Percentiles rank a stretch among this genome's conserved stretches.
Conservation (phyloP, 92 coral and sea anemone species). For the Epizoanthus rinbou region DNA sequence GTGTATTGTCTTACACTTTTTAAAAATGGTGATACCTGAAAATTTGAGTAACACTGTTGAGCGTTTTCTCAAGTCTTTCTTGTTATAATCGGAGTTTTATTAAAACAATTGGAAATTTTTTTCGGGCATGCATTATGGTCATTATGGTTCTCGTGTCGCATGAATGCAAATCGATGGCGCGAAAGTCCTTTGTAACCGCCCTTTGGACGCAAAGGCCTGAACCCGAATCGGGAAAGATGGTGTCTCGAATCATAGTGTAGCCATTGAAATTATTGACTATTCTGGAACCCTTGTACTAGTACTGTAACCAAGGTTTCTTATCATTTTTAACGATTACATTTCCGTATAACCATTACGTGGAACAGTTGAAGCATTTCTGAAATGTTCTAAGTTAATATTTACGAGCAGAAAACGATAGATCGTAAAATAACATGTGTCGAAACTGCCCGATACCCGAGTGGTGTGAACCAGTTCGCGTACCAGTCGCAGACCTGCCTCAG, state of each 20-base stretch:
- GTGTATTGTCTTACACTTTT: no score
- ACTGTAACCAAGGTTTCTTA: neutral
- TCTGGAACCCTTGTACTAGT: no score
- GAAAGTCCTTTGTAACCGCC: no score
- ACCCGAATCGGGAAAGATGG: constrained; percentile 21
- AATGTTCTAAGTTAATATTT: neutral
- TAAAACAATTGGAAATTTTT: no score
- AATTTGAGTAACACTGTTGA: no score
- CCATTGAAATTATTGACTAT: neutral
- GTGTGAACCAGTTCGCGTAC: constrained; percentile 86
- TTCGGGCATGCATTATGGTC: no score
- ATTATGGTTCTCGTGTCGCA: no score
- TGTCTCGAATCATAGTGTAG: neutral
- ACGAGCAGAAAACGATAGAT: neutral
- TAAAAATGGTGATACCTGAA: no score
- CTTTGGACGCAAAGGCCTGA: neutral
- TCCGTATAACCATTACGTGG: neutral
- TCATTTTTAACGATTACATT: neutral
- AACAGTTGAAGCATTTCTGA: neutral
- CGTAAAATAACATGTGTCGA: constrained; percentile 72
- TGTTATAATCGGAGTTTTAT: no score
- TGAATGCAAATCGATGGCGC: no score
- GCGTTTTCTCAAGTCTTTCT: no score
- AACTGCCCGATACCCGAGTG: constrained; percentile 95
- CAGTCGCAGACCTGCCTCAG: constrained; percentile 79